Evolutionary conservation across 2,797 vertebrate species (phyloP).

Genomic region (Poecilia wingei): DNA sequence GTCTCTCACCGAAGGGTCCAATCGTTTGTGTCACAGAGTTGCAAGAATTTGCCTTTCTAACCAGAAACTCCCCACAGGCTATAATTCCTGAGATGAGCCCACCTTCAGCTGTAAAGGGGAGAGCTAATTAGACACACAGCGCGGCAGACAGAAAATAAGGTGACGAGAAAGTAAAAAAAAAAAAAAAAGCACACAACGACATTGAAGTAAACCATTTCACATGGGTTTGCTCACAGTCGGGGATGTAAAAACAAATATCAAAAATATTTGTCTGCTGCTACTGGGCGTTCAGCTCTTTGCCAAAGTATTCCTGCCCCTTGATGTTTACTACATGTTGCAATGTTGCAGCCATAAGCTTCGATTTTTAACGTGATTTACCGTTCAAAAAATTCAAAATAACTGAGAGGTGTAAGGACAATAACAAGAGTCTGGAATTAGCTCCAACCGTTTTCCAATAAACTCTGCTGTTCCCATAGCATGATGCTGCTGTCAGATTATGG

Average conservation of each 20-base stretch:
- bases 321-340: neutral
- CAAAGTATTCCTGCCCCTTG: neutral
- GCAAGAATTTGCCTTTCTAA: slow-evolving; percentile 32
- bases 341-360: neutral
- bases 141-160: slow-evolving; percentile 53
- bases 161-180: slow-evolving; percentile 21
- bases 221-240: slow-evolving; percentile 48
- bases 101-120: slow-evolving; percentile 47
- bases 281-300: neutral
- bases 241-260: slow-evolving; percentile 36
- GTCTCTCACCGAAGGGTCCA: slow-evolving; percentile 43
- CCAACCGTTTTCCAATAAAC: neutral
- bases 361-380: neutral
- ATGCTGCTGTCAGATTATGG: neutral
- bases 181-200: slow-evolving; percentile 19
- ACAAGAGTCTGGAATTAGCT: neutral
- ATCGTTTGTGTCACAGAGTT: slow-evolving; percentile 41
- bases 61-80: slow-evolving; percentile 43
- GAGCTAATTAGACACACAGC: slow-evolving; percentile 54
- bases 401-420: neutral
- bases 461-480: neutral
- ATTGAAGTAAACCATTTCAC: slow-evolving; percentile 49
- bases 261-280: slow-evolving; percentile 37
- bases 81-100: slow-evolving; percentile 59
- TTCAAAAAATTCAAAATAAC: neutral